Conservation (phyloP, 53 echinoderm and acorn worm species). For the Mesocentrotus franciscanus region DNA sequence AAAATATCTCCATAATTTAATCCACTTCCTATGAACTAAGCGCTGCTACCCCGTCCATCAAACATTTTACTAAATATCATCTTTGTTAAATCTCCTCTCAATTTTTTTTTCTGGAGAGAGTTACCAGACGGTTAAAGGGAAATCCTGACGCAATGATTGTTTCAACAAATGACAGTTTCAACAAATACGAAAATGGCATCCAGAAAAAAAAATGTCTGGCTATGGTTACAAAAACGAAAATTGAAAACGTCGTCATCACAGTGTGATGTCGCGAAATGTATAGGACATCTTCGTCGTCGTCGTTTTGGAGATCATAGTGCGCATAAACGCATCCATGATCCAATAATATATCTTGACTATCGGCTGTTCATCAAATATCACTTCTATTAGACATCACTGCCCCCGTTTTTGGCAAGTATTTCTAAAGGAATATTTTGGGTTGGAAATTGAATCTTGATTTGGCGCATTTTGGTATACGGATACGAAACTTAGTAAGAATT, state of each 20-base stretch:
- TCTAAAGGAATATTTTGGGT: neutral
- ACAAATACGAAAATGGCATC: neutral
- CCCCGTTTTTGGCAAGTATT: neutral
- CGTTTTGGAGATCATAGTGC: neutral
- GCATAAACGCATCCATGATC: neutral
- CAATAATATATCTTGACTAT: neutral
- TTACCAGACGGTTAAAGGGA: neutral
- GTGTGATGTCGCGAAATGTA: no score
- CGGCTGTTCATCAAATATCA: neutral
- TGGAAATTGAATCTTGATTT: neutral
- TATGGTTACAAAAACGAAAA: no score
- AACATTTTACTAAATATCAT: neutral
- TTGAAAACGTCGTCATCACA: no score
- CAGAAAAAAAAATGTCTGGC: neutral
- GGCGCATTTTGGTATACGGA: neutral
- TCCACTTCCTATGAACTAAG: slow-evolving; percentile 35
- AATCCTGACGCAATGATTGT: neutral
- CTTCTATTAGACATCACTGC: neutral
- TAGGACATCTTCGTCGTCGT: neutral
- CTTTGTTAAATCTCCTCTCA: neutral
- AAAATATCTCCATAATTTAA: slow-evolving; percentile 52
- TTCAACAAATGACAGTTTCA: neutral
- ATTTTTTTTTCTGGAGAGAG: neutral
- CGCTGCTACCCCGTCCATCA: slow-evolving; percentile 4
- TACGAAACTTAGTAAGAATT: neutral